Base-by-base conservation (phyloP, 2,113 vertebrate species). In the Arvicanthis niloticus region DNA sequence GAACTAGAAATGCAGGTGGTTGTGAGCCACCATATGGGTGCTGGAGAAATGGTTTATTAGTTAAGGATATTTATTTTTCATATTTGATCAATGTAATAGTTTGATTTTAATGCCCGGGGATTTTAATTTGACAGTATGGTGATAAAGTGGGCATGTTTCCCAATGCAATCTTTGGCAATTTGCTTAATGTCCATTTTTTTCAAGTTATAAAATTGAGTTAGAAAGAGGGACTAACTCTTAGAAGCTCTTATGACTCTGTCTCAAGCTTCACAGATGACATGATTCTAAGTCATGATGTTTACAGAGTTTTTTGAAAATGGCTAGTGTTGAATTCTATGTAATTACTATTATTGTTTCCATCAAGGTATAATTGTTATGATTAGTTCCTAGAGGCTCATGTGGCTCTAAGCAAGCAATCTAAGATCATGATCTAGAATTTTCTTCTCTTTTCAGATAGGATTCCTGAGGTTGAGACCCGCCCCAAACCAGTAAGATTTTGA, bases 311-410 rank as follows among this genome's bases (percentile, higher is more conserved):
- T 81, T 91, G 88, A 88, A 97, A 78, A 91, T 56, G 56, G 37
- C 40, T 26, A 42, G 10, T 34, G 42, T 76, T 84, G 84, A 91
- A 40, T 82, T 70, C 45, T 94, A 31, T 45, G 4, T 89, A 53
- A 84, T 92, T 89, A n/a, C 21, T 88, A 45, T 88, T 88, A 34
- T 56, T 93, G 40, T 65, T 92, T 96, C 53, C 89, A 37, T 53
- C 51, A 58, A 76, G 76, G 34, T 13, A 56, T 68, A 42, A 19
- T 19, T 13, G 5, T 45, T 85, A 85, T 45, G 60, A 34, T 45
- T 65, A 65, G 40, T 34, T 85, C 26, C 82, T 60, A 45, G 58
- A 6, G 16, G 58, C 15, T 85, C 81, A 45, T 65, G 34, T 56
- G 58, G 19, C 19, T n/a, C 82, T 65, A 85, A 65, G 42, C 8